phyloP scores from a whole-genome alignment of 2,113 vertebrate species.

The Myiozetetes cayanensis region DNA sequence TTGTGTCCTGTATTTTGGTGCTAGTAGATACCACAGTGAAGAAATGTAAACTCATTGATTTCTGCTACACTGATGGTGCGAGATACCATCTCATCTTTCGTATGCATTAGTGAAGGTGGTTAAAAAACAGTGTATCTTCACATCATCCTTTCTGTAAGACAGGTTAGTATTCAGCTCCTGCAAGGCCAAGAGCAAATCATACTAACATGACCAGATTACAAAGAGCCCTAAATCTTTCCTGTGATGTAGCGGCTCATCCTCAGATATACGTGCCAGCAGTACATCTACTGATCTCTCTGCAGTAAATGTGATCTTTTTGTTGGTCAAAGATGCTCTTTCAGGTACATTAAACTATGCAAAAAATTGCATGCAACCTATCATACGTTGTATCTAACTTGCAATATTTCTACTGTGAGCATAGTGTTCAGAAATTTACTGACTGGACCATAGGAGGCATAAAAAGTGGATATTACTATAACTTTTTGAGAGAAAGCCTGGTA shows the following conservation, averaged over 20 bases:
- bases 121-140: background rate
- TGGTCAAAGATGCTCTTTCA: background rate
- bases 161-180: background rate
- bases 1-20: background rate
- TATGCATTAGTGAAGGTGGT: background rate
- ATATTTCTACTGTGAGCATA: background rate
- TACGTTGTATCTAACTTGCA: background rate
- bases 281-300: background rate
- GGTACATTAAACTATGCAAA: background rate
- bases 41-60: background rate
- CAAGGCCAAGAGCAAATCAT: background rate
- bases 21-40: background rate
- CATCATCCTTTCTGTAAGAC: background rate
- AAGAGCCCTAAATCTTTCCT: background rate
- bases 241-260: background rate
- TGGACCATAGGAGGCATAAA: background rate
- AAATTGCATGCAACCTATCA: background rate
- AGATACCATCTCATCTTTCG: constrained; percentile 10
- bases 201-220: background rate
- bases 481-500: background rate
- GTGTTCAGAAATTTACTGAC: background rate
- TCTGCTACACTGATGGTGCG: background rate
- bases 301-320: background rate
- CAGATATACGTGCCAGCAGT: background rate
- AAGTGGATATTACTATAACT: background rate